These are phyloP conservation scores for Parochlus steinenii DNA, from an alignment of 2,888 invertebrate species.

Conservation along the genomic window DNA sequence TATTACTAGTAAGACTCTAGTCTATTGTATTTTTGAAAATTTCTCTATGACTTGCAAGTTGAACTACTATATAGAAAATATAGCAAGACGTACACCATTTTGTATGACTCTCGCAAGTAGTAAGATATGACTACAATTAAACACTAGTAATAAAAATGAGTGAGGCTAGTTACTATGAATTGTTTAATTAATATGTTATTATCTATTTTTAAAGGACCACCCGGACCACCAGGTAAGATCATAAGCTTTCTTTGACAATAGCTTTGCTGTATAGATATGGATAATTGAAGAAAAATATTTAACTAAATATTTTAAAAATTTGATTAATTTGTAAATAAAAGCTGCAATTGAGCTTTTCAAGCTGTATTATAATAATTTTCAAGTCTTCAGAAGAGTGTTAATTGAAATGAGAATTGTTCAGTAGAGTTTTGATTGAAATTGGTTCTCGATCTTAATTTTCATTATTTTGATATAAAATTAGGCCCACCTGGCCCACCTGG, in stretches of 20 bases:
- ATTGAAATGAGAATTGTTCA: not conserved
- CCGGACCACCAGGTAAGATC: not conserved
- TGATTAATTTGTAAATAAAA: no score
- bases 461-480: not conserved
- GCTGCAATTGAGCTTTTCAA: not conserved
- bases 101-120: no score
- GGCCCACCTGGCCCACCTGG: constrained; percentile 1
- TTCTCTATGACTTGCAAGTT: no score
- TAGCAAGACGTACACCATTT: no score
- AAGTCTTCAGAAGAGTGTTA: not conserved
- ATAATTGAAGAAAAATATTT: not conserved
- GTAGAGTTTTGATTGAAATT: not conserved
- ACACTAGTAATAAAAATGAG: no score
- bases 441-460: not conserved
- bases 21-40: no score
- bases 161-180: no score
- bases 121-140: no score
- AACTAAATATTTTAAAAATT: not conserved
- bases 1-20: no score
- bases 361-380: not conserved
- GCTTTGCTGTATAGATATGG: no score
- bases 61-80: no score
- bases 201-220: constrained; percentile 5
- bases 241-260: not conserved
- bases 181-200: no score